Evolutionary conservation across 2,797 vertebrate species (phyloP).

Genomic region (Stomatorhinus walkeri): DNA sequence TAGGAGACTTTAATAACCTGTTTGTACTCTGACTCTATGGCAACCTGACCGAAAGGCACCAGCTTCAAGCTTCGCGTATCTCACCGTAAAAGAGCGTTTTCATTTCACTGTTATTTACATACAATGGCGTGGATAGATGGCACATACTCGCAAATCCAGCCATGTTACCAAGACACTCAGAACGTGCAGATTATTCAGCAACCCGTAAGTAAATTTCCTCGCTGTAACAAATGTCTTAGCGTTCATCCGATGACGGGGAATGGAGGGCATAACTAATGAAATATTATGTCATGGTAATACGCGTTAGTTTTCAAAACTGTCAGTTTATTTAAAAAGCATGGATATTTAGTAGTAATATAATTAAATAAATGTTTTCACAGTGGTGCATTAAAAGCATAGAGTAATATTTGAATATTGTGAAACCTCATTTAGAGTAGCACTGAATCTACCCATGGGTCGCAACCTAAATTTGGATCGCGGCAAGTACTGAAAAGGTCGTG

Average conservation of each 20-base stretch:
- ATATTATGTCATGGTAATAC: background rate
- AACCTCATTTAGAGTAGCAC: background rate
- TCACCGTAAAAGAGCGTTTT: background rate
- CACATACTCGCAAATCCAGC: conserved; percentile 29
- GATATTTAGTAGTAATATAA: background rate
- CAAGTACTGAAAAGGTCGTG: background rate
- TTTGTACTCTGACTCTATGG: conserved; percentile 43
- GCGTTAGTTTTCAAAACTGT: background rate
- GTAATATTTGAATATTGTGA: background rate
- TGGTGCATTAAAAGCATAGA: background rate
- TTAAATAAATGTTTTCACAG: background rate
- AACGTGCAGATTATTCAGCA: conserved; percentile 37
- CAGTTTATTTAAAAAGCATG: background rate
- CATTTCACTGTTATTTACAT: background rate
- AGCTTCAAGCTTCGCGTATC: conserved; percentile 13
- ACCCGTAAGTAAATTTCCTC: conserved; percentile 36
- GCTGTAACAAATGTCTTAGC: background rate
- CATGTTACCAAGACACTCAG: conserved; percentile 23
- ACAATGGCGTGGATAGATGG: conserved; percentile 35
- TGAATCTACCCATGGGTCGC: background rate
- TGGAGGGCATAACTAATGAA: background rate
- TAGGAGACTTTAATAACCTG: conserved; percentile 9
- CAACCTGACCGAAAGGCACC: conserved; percentile 31
- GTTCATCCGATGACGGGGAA: background rate
- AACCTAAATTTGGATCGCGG: background rate